A percentile compares a stretch with the other conserved stretches of the same genome.
phyloP scores from a whole-genome alignment of 2,888 invertebrate genomes.

The Hipparchia semele region DNA sequence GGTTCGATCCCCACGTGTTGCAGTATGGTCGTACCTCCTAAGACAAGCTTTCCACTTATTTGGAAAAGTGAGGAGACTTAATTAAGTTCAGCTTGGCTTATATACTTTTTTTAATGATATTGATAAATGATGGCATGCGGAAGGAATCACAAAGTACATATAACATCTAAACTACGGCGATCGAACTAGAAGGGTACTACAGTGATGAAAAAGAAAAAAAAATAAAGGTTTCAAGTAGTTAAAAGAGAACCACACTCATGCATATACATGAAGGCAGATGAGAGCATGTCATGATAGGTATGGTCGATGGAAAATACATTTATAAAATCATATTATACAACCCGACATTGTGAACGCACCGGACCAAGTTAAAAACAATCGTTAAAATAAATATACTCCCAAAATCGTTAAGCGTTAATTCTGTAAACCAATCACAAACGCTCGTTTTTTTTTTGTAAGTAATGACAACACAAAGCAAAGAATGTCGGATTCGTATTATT shows the following conservation, averaged over 20 bases:
- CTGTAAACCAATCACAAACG: constrained; percentile 82
- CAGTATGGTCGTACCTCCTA: too few relatives aligned
- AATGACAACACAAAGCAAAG: constrained; percentile 76
- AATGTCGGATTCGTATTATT: constrained; percentile 71
- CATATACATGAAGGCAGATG: constrained; percentile 64
- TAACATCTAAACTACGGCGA: constrained; percentile 34
- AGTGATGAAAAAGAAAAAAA: constrained; percentile 46
- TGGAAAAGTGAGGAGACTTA: too few relatives aligned
- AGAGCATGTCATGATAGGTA: constrained; percentile 35
- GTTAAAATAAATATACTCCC: constrained; percentile 47
- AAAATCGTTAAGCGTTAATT: constrained; percentile 62
- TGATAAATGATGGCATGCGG: constrained; percentile 31
- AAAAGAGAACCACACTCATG: constrained; percentile 79
- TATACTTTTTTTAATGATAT: background rate
- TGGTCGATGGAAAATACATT: constrained; percentile 54
- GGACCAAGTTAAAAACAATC: constrained; percentile 22
- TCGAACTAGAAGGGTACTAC: constrained; percentile 43
- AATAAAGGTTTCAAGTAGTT: constrained; percentile 42
- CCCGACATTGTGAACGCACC: constrained; percentile 70
- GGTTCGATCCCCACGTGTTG: too few relatives aligned
- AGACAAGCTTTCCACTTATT: too few relatives aligned
- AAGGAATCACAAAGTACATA: constrained; percentile 12
- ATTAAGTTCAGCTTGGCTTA: too few relatives aligned
- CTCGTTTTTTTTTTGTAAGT: constrained; percentile 54
- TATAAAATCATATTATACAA: constrained; percentile 61